Conservation (phyloP, 2,888 invertebrate species). For the Zonitis immaculata region DNA sequence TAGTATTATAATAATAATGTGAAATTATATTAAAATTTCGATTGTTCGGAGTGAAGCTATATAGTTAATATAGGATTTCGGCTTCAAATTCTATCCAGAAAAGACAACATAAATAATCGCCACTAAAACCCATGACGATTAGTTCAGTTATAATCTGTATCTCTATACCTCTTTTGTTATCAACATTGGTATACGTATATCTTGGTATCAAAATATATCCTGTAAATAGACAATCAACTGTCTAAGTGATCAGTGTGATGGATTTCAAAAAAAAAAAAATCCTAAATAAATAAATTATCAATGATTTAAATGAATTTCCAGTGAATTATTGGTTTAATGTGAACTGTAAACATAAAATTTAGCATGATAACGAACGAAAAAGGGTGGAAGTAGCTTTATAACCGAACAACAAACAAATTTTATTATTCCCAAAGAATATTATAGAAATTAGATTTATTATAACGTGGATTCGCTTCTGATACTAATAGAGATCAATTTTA, state of each 20-base stretch:
- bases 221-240: no score
- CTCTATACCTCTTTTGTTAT: constrained; percentile 26
- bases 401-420: constrained; percentile 17
- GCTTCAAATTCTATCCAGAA: background rate
- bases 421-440: constrained; percentile 13
- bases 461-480: constrained; percentile 15
- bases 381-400: constrained; percentile 3
- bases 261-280: no score
- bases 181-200: constrained; percentile 28
- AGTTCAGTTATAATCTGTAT: constrained; percentile 21
- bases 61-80: background rate
- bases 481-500: constrained; percentile 4
- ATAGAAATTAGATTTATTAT: constrained; percentile 13
- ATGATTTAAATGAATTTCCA: constrained; percentile 6
- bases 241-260: no score
- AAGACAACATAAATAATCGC: constrained; percentile 16
- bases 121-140: constrained; percentile 22
- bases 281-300: no score
- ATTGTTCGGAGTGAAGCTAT: background rate
- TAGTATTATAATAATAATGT: no score
- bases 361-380: constrained; percentile 8
- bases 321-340: constrained; percentile 13
- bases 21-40: background rate
- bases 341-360: constrained; percentile 8
- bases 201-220: constrained; percentile 10